These are phyloP conservation scores for Mythimna albipuncta DNA, from an alignment of 2,888 invertebrate species.

Conservation along the genomic window DNA sequence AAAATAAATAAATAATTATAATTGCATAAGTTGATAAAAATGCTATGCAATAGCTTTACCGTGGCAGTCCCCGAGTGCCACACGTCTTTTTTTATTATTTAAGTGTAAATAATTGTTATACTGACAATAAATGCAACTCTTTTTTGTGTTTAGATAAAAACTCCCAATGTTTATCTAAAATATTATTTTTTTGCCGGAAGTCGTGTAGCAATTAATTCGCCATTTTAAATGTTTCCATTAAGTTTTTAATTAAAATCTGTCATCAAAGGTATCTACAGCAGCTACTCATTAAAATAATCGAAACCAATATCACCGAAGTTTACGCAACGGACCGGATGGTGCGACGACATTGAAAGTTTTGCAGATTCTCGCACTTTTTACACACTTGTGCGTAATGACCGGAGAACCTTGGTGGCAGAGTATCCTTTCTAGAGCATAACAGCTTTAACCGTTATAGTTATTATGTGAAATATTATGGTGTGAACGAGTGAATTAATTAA, in stretches of 20 bases:
- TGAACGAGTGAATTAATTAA: slow-evolving; percentile 43
- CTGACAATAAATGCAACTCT: no score
- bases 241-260: slow-evolving; percentile 15
- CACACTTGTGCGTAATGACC: slow-evolving; percentile 31
- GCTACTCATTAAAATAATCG: slow-evolving; percentile 2
- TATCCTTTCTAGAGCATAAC: slow-evolving; percentile 60
- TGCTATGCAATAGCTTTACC: no score
- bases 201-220: not conserved
- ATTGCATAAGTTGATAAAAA: no score
- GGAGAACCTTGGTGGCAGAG: slow-evolving; percentile 44
- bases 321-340: slow-evolving; percentile 40
- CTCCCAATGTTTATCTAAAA: not conserved
- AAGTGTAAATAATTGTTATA: no score
- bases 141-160: no score
- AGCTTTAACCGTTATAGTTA: slow-evolving; percentile 38
- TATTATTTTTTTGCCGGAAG: not conserved
- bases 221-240: not conserved
- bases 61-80: no score
- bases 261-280: slow-evolving; percentile 5
- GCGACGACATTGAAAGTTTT: slow-evolving; percentile 59
- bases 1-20: no score
- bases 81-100: no score
- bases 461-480: slow-evolving; percentile 53
- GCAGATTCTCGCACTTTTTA: slow-evolving; percentile 54
- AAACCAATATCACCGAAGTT: slow-evolving; percentile 22